phyloP scores from a whole-genome alignment of 2,888 invertebrate genomes.

The Lapara coniferarum region DNA sequence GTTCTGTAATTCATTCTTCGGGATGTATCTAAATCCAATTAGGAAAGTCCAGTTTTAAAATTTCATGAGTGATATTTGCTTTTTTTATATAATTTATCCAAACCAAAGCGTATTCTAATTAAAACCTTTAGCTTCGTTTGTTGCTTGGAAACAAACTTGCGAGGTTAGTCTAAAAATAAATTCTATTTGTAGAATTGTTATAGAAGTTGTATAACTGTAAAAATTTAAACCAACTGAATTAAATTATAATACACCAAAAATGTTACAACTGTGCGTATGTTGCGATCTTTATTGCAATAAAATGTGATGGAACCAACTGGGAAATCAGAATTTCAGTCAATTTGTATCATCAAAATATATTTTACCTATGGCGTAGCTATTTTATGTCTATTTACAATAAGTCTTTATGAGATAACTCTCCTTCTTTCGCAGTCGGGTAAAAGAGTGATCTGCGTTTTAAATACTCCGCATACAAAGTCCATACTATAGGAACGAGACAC shows the following conservation, averaged over 20 bases:
- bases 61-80: not conserved
- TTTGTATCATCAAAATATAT: no score
- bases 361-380: no score
- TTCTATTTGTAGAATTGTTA: not conserved
- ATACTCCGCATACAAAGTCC: not conserved
- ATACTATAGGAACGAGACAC: not conserved
- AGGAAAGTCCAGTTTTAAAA: not conserved
- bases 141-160: not conserved
- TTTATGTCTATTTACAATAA: no score
- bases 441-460: no score
- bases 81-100: not conserved
- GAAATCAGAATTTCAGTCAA: not conserved
- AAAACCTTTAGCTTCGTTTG: not conserved
- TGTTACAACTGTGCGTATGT: not conserved
- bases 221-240: not conserved
- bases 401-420: no score
- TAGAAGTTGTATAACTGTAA: not conserved
- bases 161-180: slow-evolving; percentile 12
- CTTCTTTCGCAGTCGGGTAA: no score
- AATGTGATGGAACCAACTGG: not conserved
- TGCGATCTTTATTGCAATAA: not conserved
- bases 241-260: not conserved
- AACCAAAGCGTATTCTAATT: not conserved
- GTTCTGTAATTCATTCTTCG: slow-evolving; percentile 23
- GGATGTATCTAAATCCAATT: slow-evolving; percentile 30